A percentile compares a stretch with the other conserved stretches of the same genome.
Conservation (phyloP, 1,140 invertebrate genomes). For the Myzus persicae region DNA sequence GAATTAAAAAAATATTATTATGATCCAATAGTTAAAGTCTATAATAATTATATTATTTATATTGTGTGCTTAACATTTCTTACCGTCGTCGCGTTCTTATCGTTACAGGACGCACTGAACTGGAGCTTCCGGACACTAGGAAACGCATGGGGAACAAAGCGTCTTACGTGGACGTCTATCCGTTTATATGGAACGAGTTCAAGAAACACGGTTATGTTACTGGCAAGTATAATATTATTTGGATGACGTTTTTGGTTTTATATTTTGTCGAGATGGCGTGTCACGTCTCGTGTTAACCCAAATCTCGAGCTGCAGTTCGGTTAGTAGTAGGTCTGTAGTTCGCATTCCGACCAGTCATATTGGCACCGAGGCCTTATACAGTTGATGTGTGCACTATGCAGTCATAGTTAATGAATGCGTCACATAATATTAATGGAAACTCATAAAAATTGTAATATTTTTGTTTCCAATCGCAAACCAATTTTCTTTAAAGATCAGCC, state of each 20-base stretch:
- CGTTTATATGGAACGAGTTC: constrained; percentile 83
- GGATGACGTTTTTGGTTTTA: not conserved
- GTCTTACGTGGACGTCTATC: constrained; percentile 78
- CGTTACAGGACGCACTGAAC: constrained; percentile 75
- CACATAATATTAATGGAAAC: not conserved
- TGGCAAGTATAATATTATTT: constrained; percentile 61
- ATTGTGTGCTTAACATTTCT: not conserved
- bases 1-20: no score
- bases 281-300: no score
- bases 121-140: constrained; percentile 85
- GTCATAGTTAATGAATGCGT: not conserved
- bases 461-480: not conserved
- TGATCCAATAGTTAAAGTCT: not conserved
- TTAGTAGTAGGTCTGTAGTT: not conserved
- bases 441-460: not conserved
- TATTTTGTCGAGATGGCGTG: not conserved
- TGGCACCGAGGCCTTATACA: no score
- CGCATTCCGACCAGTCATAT: not conserved
- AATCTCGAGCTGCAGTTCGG: not conserved
- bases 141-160: constrained; percentile 74
- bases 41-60: not conserved
- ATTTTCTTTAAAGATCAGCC: not conserved
- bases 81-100: not conserved
- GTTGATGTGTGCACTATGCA: no score
- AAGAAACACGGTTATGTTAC: constrained; percentile 74